Evolutionary conservation across 2,888 invertebrate genomes (phyloP), one percentile per base, ranked within the genome.

Genomic region (Cyrtodaria siliqua): DNA sequence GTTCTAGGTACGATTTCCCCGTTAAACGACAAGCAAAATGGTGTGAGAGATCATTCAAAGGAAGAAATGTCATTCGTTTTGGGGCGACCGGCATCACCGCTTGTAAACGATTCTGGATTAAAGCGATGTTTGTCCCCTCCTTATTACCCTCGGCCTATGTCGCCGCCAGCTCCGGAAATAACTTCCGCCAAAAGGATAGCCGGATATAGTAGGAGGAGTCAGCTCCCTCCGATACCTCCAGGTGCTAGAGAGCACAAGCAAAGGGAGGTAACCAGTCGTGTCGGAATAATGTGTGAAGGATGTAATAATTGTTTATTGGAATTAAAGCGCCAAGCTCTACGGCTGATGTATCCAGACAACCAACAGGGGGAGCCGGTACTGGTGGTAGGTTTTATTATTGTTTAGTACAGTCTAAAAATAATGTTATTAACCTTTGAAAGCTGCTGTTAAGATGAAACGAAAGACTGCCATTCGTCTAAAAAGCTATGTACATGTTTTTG

Each of bases 281-380:
- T 85, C 42, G 88, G 90, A 33, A 84, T 88, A 40, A 83, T 85
- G 69, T 90, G 90, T 80, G 88, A 90, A 69, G 87, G 87, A 33
- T 90, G 90, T 74, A 89, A 88, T 73, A 86, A 85, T 56, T 88
- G 89, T 72, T 83, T 90, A 38, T 73, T 89, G 56, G 88, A 89
- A 52, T 80, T 90, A 26, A 89, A 90, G 66, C 82, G 89, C 9
- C 90, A 89, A 61, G 89, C 89, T 18, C 76, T 90, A 40, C 60
- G 87, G 27, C 81, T 88, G 42, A 83, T 89, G 82, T 87, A 87
- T 49, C 86, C 88, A 4, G 89, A 88, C 33, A 47, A 20, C 24
- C 57, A 47, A 18, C 66, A 69, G 23, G 75, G 67, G 24, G 73
- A 55, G 20, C 16, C 61, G 2, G 18, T 63, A n/a, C 50, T 67